phyloP scores from a whole-genome alignment of 2,797 vertebrate genomes.

The Phoebastria nigripes region DNA sequence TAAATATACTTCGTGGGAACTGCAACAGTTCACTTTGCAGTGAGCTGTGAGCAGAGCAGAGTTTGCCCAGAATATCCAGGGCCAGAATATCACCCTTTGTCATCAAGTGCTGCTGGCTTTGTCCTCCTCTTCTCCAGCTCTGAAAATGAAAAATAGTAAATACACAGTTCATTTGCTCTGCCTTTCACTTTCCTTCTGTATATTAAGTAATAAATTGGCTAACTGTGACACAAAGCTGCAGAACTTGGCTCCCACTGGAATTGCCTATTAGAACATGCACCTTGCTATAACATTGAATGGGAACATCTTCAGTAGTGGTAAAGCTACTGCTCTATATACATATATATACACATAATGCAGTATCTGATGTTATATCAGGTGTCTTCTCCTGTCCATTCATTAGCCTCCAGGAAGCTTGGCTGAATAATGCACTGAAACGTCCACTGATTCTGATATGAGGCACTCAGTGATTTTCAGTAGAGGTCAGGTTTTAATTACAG shows the following conservation, averaged over 20 bases:
- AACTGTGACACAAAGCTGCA: conserved; percentile 14
- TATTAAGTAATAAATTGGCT: conserved; percentile 30
- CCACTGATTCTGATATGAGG: neutral
- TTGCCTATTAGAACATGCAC: neutral
- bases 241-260: neutral
- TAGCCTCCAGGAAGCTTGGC: neutral
- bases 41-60: neutral
- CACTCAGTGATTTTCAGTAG: neutral
- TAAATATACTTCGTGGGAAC: conserved; percentile 48
- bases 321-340: neutral
- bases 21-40: neutral
- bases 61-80: neutral
- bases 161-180: neutral
- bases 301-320: neutral
- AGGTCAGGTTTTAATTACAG: neutral
- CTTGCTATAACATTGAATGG: neutral
- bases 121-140: neutral
- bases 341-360: no score
- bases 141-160: conserved; percentile 44
- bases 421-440: conserved; percentile 27
- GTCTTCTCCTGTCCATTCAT: neutral
- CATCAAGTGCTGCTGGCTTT: neutral
- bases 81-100: neutral
- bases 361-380: neutral
- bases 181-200: conserved; percentile 34